Evolutionary conservation across 2,888 invertebrate species (phyloP).

Genomic region (Meghimatium bilineatum): DNA sequence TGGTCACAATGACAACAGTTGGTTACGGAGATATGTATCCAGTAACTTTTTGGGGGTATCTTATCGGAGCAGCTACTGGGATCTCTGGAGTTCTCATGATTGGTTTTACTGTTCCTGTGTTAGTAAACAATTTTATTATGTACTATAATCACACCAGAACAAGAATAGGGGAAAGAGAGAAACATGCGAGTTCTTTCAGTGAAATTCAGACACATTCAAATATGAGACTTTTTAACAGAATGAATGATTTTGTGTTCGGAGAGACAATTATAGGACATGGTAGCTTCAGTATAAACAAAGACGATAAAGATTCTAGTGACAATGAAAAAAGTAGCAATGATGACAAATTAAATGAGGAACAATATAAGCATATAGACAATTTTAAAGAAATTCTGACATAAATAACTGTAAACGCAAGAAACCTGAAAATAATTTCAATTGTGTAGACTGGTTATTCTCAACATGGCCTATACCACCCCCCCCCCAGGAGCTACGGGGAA

Average conservation of each 20-base stretch:
- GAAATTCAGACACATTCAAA: not conserved
- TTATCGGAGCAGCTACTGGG: constrained; percentile 68
- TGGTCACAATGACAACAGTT: constrained; percentile 74
- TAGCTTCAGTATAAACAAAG: not conserved
- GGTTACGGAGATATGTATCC: constrained; percentile 74
- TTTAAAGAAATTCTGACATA: not conserved
- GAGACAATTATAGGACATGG: constrained; percentile 23
- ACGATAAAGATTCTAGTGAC: not conserved
- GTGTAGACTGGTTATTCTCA: too few species aligned
- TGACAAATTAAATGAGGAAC: not conserved
- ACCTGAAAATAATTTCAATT: too few species aligned
- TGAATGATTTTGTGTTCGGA: constrained; percentile 12
- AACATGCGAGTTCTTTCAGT: not conserved
- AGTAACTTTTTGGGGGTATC: constrained; percentile 59
- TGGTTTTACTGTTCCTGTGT: constrained; percentile 71
- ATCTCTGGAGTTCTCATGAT: constrained; percentile 69
- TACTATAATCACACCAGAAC: constrained; percentile 69
- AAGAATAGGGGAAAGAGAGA: constrained; percentile 52
- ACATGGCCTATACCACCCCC: too few species aligned
- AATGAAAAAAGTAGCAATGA: constrained; percentile 2
- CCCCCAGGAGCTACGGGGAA: too few species aligned
- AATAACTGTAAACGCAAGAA: too few species aligned
- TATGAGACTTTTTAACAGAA: not conserved
- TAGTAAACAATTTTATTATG: constrained; percentile 73
- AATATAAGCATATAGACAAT: not conserved